These are phyloP conservation scores for Drosophila demipolita DNA, from an alignment of 2,888 invertebrate species.

Conservation along the genomic window DNA sequence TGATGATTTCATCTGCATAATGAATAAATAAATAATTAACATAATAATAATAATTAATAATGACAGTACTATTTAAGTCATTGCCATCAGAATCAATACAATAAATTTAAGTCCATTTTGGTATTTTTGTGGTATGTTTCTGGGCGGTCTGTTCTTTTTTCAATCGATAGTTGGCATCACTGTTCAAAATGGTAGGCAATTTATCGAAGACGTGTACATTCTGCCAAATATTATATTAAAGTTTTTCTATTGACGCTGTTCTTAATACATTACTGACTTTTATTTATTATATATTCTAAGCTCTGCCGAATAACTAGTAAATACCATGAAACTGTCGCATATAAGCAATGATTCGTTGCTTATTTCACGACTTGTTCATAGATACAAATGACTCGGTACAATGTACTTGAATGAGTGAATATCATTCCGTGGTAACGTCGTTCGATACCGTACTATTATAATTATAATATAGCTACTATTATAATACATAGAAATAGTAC, in stretches of 20 bases:
- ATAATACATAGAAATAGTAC: background rate
- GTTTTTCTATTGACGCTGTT: background rate
- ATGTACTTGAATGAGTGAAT: background rate
- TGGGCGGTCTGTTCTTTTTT: background rate
- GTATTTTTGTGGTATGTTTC: background rate
- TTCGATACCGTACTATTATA: constrained; percentile 1
- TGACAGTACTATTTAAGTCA: background rate
- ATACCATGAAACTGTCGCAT: background rate
- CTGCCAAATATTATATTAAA: background rate
- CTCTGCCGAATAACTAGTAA: background rate
- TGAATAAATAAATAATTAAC: background rate
- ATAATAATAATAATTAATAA: background rate
- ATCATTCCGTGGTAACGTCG: constrained; percentile 7
- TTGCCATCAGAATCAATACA: background rate
- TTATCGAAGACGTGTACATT: background rate
- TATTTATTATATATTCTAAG: background rate
- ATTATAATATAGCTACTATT: background rate
- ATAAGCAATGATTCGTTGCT: background rate
- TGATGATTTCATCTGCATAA: background rate
- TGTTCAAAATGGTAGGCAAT: background rate
- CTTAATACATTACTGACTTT: background rate
- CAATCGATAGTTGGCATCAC: background rate
- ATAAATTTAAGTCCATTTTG: background rate
- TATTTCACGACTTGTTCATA: background rate
- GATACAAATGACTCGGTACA: background rate